phyloP scores from a whole-genome alignment of 1,140 invertebrate genomes.

The Cecropterus lyciades region DNA sequence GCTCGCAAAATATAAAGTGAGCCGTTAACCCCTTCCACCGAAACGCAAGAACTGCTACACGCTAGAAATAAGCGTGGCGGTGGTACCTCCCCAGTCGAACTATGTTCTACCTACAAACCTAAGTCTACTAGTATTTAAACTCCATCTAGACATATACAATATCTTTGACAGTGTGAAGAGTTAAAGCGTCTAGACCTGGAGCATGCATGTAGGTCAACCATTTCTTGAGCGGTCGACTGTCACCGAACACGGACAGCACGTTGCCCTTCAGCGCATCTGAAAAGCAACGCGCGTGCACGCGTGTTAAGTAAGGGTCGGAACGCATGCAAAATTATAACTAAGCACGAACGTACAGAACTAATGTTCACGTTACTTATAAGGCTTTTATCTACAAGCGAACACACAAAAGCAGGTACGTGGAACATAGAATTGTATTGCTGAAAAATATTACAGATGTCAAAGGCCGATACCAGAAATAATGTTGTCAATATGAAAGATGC shows the following conservation, averaged over 20 bases:
- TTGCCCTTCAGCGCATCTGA: constrained; percentile 70
- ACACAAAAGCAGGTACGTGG: constrained; percentile 7
- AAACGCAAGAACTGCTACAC: too few relatives aligned
- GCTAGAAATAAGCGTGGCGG: too few relatives aligned
- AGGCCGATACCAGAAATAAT: too few relatives aligned
- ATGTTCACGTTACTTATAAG: not conserved
- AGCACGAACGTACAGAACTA: not conserved
- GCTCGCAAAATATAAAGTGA: too few relatives aligned
- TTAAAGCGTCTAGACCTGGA: constrained; percentile 74
- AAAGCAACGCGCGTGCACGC: constrained; percentile 61
- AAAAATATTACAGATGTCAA: too few relatives aligned
- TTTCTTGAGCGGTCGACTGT: constrained; percentile 73
- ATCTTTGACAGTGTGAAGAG: constrained; percentile 47
- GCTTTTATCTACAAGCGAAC: constrained; percentile 15
- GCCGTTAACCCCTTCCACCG: too few relatives aligned
- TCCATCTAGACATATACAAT: not conserved
- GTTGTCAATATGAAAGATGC: too few relatives aligned
- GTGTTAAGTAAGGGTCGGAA: constrained; percentile 36
- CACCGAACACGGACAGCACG: constrained; percentile 65
- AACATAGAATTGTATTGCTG: too few relatives aligned
- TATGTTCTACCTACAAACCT: too few relatives aligned
- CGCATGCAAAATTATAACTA: constrained; percentile 33
- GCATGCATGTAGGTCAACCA: constrained; percentile 82
- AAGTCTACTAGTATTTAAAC: too few relatives aligned
- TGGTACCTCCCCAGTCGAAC: too few relatives aligned